phyloP scores from a whole-genome alignment of 2,888 invertebrate species.

The Hypomecis punctinalis region DNA sequence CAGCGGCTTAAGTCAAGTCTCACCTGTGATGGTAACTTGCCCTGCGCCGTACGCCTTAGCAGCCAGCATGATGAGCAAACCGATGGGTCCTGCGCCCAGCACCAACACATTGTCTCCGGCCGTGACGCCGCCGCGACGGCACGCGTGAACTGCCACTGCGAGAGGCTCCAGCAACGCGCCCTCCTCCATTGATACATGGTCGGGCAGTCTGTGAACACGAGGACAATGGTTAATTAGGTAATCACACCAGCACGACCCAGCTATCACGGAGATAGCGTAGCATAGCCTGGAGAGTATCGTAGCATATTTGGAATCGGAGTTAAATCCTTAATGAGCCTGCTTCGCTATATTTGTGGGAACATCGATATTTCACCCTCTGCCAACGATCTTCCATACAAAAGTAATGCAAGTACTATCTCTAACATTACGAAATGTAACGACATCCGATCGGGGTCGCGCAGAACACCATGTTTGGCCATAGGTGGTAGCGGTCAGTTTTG shows the following conservation, averaged over 20 bases:
- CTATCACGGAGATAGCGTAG: too few species aligned
- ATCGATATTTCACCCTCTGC: too few species aligned
- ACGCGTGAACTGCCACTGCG: slow-evolving; percentile 97
- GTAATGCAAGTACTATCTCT: too few species aligned
- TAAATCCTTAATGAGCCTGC: too few species aligned
- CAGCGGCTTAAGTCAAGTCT: not conserved
- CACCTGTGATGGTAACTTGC: slow-evolving; percentile 91
- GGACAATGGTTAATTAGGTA: not conserved
- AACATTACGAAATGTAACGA: too few species aligned
- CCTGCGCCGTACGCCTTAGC: slow-evolving; percentile 95
- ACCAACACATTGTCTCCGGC: slow-evolving; percentile 90
- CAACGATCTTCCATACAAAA: too few species aligned
- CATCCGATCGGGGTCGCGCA: slow-evolving; percentile 93
- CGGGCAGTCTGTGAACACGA: slow-evolving; percentile 88
- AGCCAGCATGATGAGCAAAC: slow-evolving; percentile 91
- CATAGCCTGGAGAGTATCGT: too few species aligned
- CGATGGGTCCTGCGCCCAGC: slow-evolving; percentile 95
- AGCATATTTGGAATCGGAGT: too few species aligned
- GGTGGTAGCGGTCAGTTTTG: slow-evolving; percentile 95
- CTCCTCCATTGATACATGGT: slow-evolving; percentile 95
- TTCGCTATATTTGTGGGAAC: too few species aligned
- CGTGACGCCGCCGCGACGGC: slow-evolving; percentile 91
- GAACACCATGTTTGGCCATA: slow-evolving; percentile 94
- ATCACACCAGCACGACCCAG: not conserved
- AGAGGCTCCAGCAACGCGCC: slow-evolving; percentile 97